These are phyloP conservation scores for Ctenopoma multispine DNA, from an alignment of 2,797 vertebrate species.

Conservation along the genomic window DNA sequence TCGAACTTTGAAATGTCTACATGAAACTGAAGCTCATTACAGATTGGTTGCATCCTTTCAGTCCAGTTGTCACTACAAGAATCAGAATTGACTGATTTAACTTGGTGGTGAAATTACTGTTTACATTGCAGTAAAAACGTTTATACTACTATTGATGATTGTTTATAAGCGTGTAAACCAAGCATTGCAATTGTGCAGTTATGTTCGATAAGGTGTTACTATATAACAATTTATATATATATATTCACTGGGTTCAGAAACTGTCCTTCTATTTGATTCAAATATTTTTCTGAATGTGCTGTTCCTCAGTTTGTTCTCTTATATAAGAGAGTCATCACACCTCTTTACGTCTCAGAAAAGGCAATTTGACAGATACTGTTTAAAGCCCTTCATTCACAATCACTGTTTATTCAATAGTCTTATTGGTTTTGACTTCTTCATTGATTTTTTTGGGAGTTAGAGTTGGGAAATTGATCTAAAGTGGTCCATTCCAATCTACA, in stretches of 20 bases:
- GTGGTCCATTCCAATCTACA: slow-evolving; percentile 18
- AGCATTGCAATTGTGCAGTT: background rate
- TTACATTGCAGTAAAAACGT: too few species aligned
- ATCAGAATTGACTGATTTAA: background rate
- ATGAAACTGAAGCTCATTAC: background rate
- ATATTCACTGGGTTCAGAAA: background rate
- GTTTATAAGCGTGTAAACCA: too few species aligned
- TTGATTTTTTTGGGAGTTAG: slow-evolving; percentile 28
- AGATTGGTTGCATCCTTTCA: background rate
- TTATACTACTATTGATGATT: too few species aligned
- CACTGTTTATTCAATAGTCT: slow-evolving; percentile 7
- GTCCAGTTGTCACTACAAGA: background rate
- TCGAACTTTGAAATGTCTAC: background rate
- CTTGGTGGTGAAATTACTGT: too few species aligned
- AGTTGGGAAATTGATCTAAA: slow-evolving; percentile 12
- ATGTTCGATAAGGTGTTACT: too few species aligned
- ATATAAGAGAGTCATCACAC: background rate
- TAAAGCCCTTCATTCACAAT: background rate
- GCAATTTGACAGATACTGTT: background rate
- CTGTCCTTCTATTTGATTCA: background rate
- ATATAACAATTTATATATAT: background rate
- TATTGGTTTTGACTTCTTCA: slow-evolving; percentile 10
- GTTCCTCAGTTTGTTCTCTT: slow-evolving; percentile 11
- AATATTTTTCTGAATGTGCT: background rate
- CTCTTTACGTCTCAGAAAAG: background rate